These are phyloP conservation scores for Polyommatus iphigenia DNA, from an alignment of 2,888 invertebrate species.

Conservation along the genomic window DNA sequence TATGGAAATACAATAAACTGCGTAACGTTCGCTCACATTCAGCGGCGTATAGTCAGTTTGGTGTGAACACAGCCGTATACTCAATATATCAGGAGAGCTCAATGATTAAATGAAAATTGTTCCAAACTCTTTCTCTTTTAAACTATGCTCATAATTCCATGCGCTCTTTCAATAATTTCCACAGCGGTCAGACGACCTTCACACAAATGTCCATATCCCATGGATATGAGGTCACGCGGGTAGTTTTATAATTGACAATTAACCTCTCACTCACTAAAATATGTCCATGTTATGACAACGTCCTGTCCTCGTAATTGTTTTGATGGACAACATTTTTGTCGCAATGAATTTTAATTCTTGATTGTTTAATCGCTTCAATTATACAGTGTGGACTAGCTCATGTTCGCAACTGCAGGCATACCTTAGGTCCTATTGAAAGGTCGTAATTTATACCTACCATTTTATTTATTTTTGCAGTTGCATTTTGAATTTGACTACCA, in stretches of 20 bases:
- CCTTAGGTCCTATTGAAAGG: no score
- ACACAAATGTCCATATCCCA: constrained; percentile 5
- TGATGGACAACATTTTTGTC: constrained; percentile 4
- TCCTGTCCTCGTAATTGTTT: constrained; percentile 17
- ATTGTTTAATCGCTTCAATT: background rate
- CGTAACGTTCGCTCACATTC: no score
- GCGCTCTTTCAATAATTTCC: background rate
- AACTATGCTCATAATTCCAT: background rate
- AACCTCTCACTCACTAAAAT: constrained; percentile 23
- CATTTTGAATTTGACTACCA: no score
- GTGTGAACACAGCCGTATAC: no score
- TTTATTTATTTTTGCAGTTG: no score
- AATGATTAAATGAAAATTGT: no score
- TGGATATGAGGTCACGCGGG: constrained; percentile 21
- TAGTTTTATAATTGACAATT: constrained; percentile 22
- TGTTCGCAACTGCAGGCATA: background rate
- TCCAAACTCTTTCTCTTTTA: no score
- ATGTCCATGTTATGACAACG: constrained; percentile 6
- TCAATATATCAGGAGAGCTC: no score
- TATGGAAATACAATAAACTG: no score
- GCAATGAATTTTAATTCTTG: background rate
- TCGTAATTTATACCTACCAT: no score
- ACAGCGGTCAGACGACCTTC: background rate
- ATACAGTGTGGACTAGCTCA: background rate
- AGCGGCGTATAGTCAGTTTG: no score